Conservation (phyloP, 2,797 vertebrate species). For the Sebastes matsubarae region DNA sequence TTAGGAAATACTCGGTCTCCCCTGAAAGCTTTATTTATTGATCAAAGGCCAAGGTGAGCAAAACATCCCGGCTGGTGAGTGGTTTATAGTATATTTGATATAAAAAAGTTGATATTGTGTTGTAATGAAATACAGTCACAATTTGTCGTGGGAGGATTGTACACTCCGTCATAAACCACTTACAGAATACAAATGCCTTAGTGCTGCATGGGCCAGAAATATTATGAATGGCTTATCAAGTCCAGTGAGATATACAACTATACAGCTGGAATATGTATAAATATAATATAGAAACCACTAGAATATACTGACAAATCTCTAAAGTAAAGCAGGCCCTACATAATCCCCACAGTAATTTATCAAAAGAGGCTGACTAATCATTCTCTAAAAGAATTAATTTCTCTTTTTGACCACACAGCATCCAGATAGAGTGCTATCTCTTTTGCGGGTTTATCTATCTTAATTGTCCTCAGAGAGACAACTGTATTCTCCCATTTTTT, state of each 20-base stretch:
- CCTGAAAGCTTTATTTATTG: conserved; percentile 49
- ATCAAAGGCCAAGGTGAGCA: conserved; percentile 30
- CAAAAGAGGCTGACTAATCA: conserved; percentile 54
- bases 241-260: background rate
- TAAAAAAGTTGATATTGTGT: conserved; percentile 3
- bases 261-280: conserved; percentile 1
- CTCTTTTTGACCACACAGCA: conserved; percentile 38
- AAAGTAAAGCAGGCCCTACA: background rate
- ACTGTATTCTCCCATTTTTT: conserved; percentile 1
- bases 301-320: conserved; percentile 11
- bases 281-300: background rate
- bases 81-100: background rate
- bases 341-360: conserved; percentile 25
- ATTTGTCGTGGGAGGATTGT: conserved; percentile 1
- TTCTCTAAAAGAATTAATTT: conserved; percentile 40
- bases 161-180: conserved; percentile 7
- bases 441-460: conserved; percentile 21
- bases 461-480: conserved; percentile 51
- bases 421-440: conserved; percentile 34
- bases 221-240: conserved; percentile 17
- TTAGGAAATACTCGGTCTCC: conserved; percentile 32
- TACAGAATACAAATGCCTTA: conserved; percentile 4
- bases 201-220: background rate
- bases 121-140: background rate
- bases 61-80: background rate